Percentiles rank a stretch among this genome's conserved stretches.
phyloP scores from a whole-genome alignment of 1,140 invertebrate genomes.

The Drosophila nebulosa region DNA sequence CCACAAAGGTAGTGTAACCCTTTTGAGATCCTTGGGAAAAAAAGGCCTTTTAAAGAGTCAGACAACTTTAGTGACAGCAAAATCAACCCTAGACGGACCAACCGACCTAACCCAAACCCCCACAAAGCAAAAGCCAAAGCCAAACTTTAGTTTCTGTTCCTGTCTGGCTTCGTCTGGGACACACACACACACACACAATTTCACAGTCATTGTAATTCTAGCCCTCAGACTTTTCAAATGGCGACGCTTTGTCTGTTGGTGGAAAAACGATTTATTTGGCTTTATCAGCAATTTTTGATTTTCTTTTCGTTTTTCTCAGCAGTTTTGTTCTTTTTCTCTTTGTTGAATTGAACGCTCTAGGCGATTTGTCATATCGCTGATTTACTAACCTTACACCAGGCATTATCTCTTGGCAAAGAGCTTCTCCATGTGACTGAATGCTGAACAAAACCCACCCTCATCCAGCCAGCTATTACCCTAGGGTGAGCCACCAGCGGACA shows the following conservation, averaged over 20 bases:
- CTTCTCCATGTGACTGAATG: not conserved
- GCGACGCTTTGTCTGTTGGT: constrained; percentile 59
- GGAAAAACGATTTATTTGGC: constrained; percentile 69
- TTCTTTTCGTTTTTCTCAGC: constrained; percentile 44
- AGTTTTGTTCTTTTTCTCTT: not conserved
- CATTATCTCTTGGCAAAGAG: constrained; percentile 57
- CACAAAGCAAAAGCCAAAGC: not conserved
- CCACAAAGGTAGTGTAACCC: not conserved
- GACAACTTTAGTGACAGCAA: constrained; percentile 34
- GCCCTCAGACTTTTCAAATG: constrained; percentile 33
- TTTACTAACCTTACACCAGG: constrained; percentile 69
- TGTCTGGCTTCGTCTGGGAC: constrained; percentile 40
- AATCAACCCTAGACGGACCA: constrained; percentile 34
- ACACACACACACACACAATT: constrained; percentile 2
- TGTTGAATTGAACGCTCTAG: constrained; percentile 25
- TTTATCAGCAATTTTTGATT: constrained; percentile 70
- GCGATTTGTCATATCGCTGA: constrained; percentile 73
- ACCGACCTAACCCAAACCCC: not conserved
- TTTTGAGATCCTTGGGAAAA: constrained; percentile 30
- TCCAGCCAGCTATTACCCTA: not conserved
- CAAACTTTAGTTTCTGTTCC: constrained; percentile 26
- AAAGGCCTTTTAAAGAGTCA: constrained; percentile 28
- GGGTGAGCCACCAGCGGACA: constrained; percentile 10
- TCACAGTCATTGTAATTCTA: constrained; percentile 43
- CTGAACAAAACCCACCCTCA: constrained; percentile 20